phyloP scores from a whole-genome alignment of 1,140 invertebrate genomes.

The Scaptomyza montana region DNA sequence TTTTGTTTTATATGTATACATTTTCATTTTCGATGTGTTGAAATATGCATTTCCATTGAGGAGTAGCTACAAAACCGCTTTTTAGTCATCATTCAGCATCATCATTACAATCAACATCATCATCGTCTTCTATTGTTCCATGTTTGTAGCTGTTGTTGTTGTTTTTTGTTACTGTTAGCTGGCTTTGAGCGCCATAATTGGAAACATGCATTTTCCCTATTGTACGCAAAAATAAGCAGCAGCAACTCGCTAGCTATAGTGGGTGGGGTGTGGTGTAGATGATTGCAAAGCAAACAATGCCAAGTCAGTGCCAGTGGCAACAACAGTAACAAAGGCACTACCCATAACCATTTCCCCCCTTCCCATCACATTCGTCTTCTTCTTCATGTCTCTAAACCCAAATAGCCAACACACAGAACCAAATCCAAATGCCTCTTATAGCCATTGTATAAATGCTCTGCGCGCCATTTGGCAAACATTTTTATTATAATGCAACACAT shows the following conservation, averaged over 20 bases:
- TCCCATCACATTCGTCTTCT: background rate
- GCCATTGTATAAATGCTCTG: conserved; percentile 41
- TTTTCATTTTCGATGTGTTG: conserved; percentile 43
- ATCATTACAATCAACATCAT: conserved; percentile 19
- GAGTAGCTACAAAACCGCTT: conserved; percentile 21
- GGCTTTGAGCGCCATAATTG: conserved; percentile 60
- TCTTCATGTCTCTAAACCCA: conserved; percentile 26
- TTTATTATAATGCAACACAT: conserved; percentile 53
- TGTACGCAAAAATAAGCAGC: conserved; percentile 33
- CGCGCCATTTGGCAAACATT: conserved; percentile 58
- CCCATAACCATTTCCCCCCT: background rate
- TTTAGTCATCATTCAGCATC: conserved; percentile 34
- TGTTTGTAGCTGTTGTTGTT: conserved; percentile 26
- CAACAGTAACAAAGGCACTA: conserved; percentile 24
- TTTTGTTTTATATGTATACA: conserved; percentile 40
- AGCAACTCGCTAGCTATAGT: background rate
- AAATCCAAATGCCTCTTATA: conserved; percentile 16
- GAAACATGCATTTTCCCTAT: conserved; percentile 53
- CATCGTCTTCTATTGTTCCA: conserved; percentile 39
- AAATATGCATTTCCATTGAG: conserved; percentile 34
- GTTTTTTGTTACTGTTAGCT: conserved; percentile 32
- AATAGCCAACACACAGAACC: conserved; percentile 44
- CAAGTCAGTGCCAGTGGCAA: conserved; percentile 43
- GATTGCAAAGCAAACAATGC: conserved; percentile 58
- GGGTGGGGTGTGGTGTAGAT: conserved; percentile 15